Evolutionary conservation across 2,888 invertebrate genomes (phyloP).

Genomic region (Diogma glabrata): DNA sequence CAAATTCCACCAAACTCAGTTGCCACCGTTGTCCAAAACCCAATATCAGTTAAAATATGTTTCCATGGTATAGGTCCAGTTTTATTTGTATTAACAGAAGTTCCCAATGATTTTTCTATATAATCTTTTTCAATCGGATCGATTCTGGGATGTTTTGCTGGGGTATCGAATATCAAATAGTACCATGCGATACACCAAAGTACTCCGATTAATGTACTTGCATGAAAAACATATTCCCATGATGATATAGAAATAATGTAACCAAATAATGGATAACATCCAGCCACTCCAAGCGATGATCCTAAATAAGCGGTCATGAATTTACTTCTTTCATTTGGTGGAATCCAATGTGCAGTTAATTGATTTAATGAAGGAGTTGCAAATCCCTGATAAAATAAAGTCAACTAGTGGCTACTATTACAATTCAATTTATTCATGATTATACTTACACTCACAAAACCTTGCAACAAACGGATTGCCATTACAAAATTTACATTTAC

Average conservation of each 20-base stretch:
- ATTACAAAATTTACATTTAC: constrained; percentile 45
- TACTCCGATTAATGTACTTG: constrained; percentile 47
- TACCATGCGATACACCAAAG: constrained; percentile 56
- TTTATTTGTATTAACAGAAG: constrained; percentile 27
- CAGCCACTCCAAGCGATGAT: constrained; percentile 52
- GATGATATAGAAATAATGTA: constrained; percentile 49
- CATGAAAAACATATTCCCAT: constrained; percentile 62
- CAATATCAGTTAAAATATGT: constrained; percentile 43
- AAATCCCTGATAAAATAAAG: constrained; percentile 39
- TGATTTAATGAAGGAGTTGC: constrained; percentile 69
- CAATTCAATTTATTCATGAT: neutral
- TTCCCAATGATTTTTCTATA: constrained; percentile 44
- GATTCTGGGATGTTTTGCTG: constrained; percentile 53
- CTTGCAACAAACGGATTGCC: constrained; percentile 50
- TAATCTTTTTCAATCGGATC: constrained; percentile 43
- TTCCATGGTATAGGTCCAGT: constrained; percentile 46
- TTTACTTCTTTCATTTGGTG: constrained; percentile 66
- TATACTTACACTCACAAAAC: constrained; percentile 51
- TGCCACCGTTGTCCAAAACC: constrained; percentile 51
- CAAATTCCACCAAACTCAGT: constrained; percentile 56
- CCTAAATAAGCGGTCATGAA: constrained; percentile 52
- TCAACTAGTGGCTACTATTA: neutral
- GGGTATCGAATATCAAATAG: constrained; percentile 49
- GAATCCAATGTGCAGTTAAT: constrained; percentile 71
- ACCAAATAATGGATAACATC: constrained; percentile 60